Conservation (phyloP, 2,888 invertebrate species). For the Cerastis leucographa region DNA sequence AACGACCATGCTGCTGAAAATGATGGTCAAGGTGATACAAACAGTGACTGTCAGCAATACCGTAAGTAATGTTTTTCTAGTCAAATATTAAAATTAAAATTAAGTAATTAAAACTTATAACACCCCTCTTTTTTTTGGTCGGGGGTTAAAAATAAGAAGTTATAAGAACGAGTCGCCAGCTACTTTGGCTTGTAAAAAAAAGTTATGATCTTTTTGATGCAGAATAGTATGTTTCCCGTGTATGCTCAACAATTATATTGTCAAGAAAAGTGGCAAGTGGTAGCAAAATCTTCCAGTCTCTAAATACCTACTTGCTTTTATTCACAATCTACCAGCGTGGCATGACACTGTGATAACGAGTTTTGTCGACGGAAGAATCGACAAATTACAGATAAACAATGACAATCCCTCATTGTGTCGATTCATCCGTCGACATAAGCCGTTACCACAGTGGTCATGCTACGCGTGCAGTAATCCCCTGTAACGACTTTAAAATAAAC, state of each 20-base stretch:
- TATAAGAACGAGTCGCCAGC: background rate
- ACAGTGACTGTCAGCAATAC: slow-evolving; percentile 54
- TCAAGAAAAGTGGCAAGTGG: background rate
- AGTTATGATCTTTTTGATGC: background rate
- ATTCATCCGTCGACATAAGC: no score
- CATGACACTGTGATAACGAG: no score
- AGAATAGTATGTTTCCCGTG: background rate
- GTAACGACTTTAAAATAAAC: background rate
- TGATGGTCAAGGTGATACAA: slow-evolving; percentile 75
- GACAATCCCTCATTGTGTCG: no score
- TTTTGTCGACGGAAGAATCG: no score
- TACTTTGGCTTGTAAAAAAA: background rate
- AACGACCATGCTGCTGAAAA: slow-evolving; percentile 79
- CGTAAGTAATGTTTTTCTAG: slow-evolving; percentile 63
- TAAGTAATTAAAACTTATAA: no score
- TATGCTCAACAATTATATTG: background rate
- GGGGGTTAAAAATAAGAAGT: no score
- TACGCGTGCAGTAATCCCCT: background rate
- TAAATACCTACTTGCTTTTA: background rate
- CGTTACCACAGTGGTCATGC: no score
- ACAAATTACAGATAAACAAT: no score
- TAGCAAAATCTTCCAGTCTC: background rate
- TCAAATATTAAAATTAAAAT: background rate
- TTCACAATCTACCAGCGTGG: background rate
- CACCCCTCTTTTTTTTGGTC: no score